Percentiles rank a stretch among this genome's conserved stretches.
phyloP scores from a whole-genome alignment of 2,113 vertebrate species.

The Numenius arquata region DNA sequence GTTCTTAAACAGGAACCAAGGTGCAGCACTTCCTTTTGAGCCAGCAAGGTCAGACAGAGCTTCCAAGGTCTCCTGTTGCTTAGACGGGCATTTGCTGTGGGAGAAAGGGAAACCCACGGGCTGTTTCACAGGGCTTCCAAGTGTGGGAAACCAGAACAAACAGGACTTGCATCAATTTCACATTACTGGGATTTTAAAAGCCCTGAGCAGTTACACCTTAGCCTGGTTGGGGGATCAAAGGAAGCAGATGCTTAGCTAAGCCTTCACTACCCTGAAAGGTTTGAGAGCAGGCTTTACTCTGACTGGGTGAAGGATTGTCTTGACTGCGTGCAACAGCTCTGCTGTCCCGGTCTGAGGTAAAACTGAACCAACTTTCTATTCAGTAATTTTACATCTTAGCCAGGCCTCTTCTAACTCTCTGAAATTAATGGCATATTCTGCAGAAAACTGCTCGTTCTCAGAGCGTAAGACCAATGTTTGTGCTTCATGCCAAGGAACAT shows the following conservation, averaged over 20 bases:
- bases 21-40: background rate
- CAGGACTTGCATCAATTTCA: background rate
- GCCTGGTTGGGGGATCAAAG: background rate
- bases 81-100: background rate
- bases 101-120: background rate
- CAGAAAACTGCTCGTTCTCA: no score
- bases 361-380: no score
- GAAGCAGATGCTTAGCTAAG: background rate
- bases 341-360: no score
- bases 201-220: background rate
- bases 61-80: background rate
- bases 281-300: background rate
- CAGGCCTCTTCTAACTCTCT: no score
- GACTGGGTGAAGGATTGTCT: background rate
- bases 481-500: no score
- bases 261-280: background rate
- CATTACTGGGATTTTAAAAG: background rate
- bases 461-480: no score
- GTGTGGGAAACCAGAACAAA: background rate
- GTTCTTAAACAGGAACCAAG: background rate
- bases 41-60: background rate
- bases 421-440: no score
- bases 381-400: no score
- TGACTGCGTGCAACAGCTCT: background rate
- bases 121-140: background rate